Conservation (phyloP, 2,888 invertebrate species). For the Falcaria lacertinaria region DNA sequence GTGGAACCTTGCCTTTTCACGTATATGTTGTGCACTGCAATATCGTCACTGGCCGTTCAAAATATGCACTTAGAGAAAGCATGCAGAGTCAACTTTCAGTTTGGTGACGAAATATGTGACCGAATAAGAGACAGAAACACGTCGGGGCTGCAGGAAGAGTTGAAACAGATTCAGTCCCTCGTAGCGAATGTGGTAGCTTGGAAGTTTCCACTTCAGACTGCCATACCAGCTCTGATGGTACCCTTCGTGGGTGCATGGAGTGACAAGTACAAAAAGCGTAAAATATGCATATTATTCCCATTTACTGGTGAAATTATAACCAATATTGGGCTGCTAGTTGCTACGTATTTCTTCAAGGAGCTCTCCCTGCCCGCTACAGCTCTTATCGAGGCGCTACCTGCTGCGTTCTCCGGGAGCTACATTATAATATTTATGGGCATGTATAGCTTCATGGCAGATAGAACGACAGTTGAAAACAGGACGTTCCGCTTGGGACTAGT, state of each 20-base stretch:
- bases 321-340: conserved; percentile 74
- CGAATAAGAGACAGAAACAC: conserved; percentile 62
- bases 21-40: conserved; percentile 82
- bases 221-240: conserved; percentile 77
- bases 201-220: conserved; percentile 81
- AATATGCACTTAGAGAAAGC: conserved; percentile 81
- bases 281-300: conserved; percentile 79
- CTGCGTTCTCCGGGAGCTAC: conserved; percentile 81
- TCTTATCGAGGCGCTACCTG: conserved; percentile 77
- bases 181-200: conserved; percentile 77
- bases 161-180: conserved; percentile 65
- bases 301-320: conserved; percentile 77
- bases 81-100: conserved; percentile 75
- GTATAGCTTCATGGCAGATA: conserved; percentile 81
- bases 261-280: conserved; percentile 78
- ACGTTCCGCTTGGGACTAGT: conserved; percentile 82
- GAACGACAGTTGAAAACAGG: conserved; percentile 78
- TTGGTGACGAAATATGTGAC: conserved; percentile 75
- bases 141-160: conserved; percentile 59
- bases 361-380: conserved; percentile 73
- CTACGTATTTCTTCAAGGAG: conserved; percentile 77
- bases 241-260: conserved; percentile 82
- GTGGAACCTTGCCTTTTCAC: conserved; percentile 84
- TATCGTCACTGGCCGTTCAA: conserved; percentile 81
- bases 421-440: conserved; percentile 80